Conservation (phyloP, 1,140 invertebrate genomes). For the Macrobrachium nipponense region DNA sequence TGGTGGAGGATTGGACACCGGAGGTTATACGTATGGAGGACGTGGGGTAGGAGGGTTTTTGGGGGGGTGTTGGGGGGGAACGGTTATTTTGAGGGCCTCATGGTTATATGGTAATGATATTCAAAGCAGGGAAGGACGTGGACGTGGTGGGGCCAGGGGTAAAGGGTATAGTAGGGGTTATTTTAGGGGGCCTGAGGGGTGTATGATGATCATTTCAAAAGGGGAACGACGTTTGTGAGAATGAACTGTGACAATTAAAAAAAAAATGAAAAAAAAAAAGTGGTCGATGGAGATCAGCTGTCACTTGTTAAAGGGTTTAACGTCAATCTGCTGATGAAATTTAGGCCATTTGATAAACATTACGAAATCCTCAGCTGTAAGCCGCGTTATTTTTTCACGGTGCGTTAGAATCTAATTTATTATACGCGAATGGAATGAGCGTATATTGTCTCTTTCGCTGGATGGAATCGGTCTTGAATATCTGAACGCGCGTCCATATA, state of each 20-base stretch:
- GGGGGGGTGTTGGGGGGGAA: background rate
- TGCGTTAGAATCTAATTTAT: no score
- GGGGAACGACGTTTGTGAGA: background rate
- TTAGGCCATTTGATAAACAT: no score
- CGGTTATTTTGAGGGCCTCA: background rate
- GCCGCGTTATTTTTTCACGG: no score
- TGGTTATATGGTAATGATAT: background rate
- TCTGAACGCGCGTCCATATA: no score
- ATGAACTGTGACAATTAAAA: background rate
- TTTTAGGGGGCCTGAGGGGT: background rate
- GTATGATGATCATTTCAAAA: background rate
- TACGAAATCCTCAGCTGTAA: no score
- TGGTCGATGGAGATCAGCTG: no score
- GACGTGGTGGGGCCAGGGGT: background rate
- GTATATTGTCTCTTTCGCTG: no score
- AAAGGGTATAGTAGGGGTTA: no score
- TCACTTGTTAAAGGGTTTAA: no score
- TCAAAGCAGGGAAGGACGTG: background rate
- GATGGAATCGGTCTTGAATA: no score
- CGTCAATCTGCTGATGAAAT: no score
- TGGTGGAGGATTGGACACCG: background rate
- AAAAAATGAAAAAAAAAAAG: background rate
- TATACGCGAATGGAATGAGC: no score
- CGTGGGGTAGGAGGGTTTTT: constrained; percentile 19
- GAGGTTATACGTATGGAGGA: constrained; percentile 13